A percentile compares a stretch with the other conserved stretches of the same genome.
These are phyloP conservation scores for Microplitis deprimator DNA, from an alignment of 2,888 invertebrate genomes.

Conservation along the genomic window DNA sequence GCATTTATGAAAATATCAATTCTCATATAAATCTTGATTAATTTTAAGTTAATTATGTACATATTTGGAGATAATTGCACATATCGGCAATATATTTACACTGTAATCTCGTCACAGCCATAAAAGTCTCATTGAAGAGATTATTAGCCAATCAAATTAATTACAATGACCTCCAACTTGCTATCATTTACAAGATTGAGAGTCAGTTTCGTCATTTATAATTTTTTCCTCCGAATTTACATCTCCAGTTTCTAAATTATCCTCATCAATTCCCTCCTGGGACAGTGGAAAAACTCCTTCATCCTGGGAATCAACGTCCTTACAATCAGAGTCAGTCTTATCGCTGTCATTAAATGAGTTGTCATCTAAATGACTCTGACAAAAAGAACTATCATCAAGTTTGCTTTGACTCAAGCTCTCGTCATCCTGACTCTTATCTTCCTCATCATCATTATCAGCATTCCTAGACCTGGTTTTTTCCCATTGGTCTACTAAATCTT, in stretches of 20 bases:
- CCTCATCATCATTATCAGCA: too few relatives aligned
- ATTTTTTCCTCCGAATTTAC: background rate
- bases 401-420: constrained; percentile 39
- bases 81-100: constrained; percentile 45
- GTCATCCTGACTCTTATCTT: too few relatives aligned
- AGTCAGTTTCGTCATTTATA: too few relatives aligned
- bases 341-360: background rate
- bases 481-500: too few relatives aligned
- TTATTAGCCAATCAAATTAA: background rate
- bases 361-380: constrained; percentile 41
- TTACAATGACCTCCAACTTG: too few relatives aligned
- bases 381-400: background rate
- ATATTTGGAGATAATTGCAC: constrained; percentile 57
- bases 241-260: constrained; percentile 28
- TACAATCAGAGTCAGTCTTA: background rate
- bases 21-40: constrained; percentile 30
- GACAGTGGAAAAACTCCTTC: background rate
- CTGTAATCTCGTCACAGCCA: constrained; percentile 57
- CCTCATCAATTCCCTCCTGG: background rate
- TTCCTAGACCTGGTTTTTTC: too few relatives aligned
- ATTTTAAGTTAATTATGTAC: constrained; percentile 47
- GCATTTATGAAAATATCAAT: constrained; percentile 37
- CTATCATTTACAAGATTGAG: too few relatives aligned
- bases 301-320: background rate
- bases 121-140: constrained; percentile 47